Evolutionary conservation across 2,888 invertebrate species (phyloP).

Genomic region (Bimastos eiseni): DNA sequence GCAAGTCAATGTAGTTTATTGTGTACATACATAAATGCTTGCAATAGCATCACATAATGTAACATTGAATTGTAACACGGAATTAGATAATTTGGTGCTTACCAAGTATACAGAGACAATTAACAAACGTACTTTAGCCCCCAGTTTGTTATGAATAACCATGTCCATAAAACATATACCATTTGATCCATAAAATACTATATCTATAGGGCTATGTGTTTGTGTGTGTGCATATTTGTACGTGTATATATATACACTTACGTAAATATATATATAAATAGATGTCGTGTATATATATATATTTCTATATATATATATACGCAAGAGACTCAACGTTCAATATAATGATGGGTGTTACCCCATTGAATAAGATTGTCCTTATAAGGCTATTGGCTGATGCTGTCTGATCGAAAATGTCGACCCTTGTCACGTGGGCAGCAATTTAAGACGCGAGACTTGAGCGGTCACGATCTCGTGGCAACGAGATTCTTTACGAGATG

Average conservation of each 20-base stretch:
- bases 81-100: too few relatives aligned
- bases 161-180: too few relatives aligned
- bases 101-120: too few relatives aligned
- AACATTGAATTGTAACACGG: too few relatives aligned
- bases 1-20: too few relatives aligned
- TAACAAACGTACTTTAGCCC: too few relatives aligned
- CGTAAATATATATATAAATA: too few relatives aligned
- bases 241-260: background rate
- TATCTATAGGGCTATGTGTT: background rate
- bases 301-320: background rate
- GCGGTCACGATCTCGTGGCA: background rate
- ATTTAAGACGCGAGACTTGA: background rate
- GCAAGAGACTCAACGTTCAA: background rate
- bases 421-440: background rate
- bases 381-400: background rate
- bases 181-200: too few relatives aligned
- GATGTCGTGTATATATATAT: too few relatives aligned
- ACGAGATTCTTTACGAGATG: background rate
- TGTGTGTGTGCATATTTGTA: background rate
- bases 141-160: too few relatives aligned
- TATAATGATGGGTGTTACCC: background rate
- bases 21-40: too few relatives aligned
- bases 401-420: background rate
- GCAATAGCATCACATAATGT: too few relatives aligned
- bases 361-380: background rate